phyloP scores from a whole-genome alignment of 2,113 vertebrate species.

The Mustelus asterias region DNA sequence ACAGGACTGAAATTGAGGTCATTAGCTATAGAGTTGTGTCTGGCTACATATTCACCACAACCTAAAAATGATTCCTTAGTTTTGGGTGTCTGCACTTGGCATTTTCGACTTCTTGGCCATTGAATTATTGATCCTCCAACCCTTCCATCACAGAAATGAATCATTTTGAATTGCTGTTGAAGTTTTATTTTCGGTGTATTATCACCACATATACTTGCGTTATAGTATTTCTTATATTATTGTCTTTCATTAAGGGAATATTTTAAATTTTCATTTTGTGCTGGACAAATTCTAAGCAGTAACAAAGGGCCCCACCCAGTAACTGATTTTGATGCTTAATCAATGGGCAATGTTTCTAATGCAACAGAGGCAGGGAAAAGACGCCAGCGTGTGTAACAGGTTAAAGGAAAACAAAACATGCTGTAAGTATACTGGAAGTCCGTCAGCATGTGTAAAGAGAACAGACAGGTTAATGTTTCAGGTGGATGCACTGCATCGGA shows the following conservation, averaged over 20 bases:
- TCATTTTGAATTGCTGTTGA: background rate
- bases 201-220: background rate
- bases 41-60: background rate
- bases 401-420: background rate
- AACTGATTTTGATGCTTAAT: background rate
- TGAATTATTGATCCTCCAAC: background rate
- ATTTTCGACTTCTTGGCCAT: background rate
- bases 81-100: background rate
- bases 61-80: background rate
- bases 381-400: background rate
- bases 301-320: background rate
- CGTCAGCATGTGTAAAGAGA: background rate
- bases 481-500: background rate
- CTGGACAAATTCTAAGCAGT: background rate
- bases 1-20: no score
- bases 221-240: background rate
- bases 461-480: constrained; percentile 2
- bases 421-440: background rate
- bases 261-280: background rate
- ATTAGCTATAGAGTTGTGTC: background rate
- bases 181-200: background rate
- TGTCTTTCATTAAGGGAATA: background rate
- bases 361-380: background rate
- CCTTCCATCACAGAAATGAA: background rate
- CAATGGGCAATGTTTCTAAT: background rate